Percentiles rank a stretch among this genome's conserved stretches.
These are phyloP conservation scores for Antheraea yamamai DNA, from an alignment of 2,888 invertebrate species.

Conservation along the genomic window DNA sequence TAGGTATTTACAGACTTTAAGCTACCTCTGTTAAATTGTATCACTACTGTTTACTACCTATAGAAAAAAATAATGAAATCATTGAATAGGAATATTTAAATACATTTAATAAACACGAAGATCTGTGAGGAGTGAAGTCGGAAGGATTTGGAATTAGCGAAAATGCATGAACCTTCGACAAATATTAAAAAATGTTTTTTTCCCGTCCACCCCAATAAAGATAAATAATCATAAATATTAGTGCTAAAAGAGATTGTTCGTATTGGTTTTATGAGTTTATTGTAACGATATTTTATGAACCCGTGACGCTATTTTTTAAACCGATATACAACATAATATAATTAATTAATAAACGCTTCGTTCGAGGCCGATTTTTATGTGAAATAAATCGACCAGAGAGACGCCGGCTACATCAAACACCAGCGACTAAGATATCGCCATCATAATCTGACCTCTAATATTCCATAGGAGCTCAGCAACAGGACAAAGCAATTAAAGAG, in stretches of 20 bases:
- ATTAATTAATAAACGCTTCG: conserved; percentile 69
- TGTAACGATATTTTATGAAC: conserved; percentile 31
- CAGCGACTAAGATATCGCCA: conserved; percentile 23
- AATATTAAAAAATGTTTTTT: no score
- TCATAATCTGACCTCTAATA: conserved; percentile 39
- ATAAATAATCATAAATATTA: not conserved
- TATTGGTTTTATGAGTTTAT: not conserved
- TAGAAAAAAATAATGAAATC: no score
- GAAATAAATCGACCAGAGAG: conserved; percentile 67
- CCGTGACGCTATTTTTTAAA: conserved; percentile 72
- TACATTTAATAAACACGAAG: no score
- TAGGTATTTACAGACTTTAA: no score
- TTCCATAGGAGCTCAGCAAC: conserved; percentile 27
- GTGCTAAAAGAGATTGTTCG: not conserved
- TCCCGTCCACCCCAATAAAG: not conserved
- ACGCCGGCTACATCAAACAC: conserved; percentile 67
- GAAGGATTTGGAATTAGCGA: no score
- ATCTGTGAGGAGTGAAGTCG: no score
- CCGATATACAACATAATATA: conserved; percentile 77
- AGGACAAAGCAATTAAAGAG: conserved; percentile 29
- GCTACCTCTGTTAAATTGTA: no score
- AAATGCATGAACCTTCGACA: no score
- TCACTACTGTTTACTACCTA: no score
- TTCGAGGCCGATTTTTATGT: conserved; percentile 65
- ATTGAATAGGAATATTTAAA: no score